Evolutionary conservation across 2,888 invertebrate genomes (phyloP).

Genomic region (Drosophila conformis): DNA sequence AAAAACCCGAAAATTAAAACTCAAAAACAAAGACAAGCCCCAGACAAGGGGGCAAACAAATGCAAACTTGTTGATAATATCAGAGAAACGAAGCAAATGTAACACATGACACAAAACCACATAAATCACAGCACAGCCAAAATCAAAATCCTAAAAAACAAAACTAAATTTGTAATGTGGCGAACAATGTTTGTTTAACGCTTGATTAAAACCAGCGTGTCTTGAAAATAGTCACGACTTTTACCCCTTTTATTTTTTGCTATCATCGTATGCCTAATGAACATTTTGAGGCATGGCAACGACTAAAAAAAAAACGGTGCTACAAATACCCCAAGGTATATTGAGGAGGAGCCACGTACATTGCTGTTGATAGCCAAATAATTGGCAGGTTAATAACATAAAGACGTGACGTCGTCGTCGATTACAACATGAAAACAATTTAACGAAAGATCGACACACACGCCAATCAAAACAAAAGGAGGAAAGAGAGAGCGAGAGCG

Average conservation of each 20-base stretch:
- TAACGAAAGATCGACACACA: constrained; percentile 42
- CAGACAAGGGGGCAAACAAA: constrained; percentile 32
- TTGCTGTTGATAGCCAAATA: constrained; percentile 63
- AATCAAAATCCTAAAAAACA: constrained; percentile 1
- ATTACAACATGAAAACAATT: constrained; percentile 58
- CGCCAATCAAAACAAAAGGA: constrained; percentile 13
- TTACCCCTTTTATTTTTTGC: constrained; percentile 17
- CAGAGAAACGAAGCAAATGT: constrained; percentile 28
- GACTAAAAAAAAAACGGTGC: constrained; percentile 16
- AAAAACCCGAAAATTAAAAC: constrained; percentile 17
- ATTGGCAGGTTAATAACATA: constrained; percentile 71
- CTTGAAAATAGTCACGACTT: constrained; percentile 66
- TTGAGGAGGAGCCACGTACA: constrained; percentile 40
- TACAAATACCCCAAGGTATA: constrained; percentile 55
- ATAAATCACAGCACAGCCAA: constrained; percentile 11
- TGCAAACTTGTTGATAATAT: constrained; percentile 28
- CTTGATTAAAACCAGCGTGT: constrained; percentile 56
- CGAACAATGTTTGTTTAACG: constrained; percentile 58
- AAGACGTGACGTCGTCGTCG: constrained; percentile 56
- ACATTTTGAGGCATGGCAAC: constrained; percentile 47
- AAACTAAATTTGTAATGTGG: constrained; percentile 45
- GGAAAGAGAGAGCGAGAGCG: neutral
- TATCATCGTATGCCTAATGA: constrained; percentile 42
- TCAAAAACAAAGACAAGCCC: constrained; percentile 21
- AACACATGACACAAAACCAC: constrained; percentile 42